Conservation (phyloP, 2,888 invertebrate species). For the Drosophila sordidula region DNA sequence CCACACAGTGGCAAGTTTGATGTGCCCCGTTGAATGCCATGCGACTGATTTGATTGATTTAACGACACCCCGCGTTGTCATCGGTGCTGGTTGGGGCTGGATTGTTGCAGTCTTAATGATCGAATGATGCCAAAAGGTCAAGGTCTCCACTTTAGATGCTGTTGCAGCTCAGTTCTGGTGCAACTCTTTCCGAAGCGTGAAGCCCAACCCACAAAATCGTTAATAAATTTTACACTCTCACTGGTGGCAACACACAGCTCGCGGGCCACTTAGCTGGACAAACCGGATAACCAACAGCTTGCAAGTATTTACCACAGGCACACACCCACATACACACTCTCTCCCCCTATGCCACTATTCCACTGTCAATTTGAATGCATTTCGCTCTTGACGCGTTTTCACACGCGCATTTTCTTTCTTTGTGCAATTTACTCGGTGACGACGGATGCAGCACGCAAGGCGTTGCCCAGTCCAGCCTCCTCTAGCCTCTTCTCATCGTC, state of each 20-base stretch:
- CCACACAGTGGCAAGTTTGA: slow-evolving; percentile 15
- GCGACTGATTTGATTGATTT: slow-evolving; percentile 62
- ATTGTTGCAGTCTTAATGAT: slow-evolving; percentile 22
- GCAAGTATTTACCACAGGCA: background rate
- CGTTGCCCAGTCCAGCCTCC: background rate
- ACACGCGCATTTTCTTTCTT: slow-evolving; percentile 58
- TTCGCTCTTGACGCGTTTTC: slow-evolving; percentile 54
- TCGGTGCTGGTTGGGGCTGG: slow-evolving; percentile 6
- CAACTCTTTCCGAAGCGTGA: background rate
- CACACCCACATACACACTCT: background rate
- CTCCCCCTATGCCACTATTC: background rate
- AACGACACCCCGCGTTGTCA: slow-evolving; percentile 31
- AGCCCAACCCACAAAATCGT: slow-evolving; percentile 7
- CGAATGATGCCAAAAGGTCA: slow-evolving; percentile 22
- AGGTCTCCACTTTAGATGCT: slow-evolving; percentile 21
- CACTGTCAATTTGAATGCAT: slow-evolving; percentile 40
- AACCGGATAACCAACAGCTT: slow-evolving; percentile 16
- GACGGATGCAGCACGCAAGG: slow-evolving; percentile 37
- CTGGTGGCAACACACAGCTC: background rate
- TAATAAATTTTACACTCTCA: slow-evolving; percentile 1
- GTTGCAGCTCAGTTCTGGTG: background rate
- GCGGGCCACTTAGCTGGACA: slow-evolving; percentile 1
- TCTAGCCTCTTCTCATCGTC: background rate
- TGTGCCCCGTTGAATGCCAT: slow-evolving; percentile 11
- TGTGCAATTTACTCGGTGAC: slow-evolving; percentile 29